phyloP scores from a whole-genome alignment of 1,140 invertebrate species.

The Brachionus rotundiformis region DNA sequence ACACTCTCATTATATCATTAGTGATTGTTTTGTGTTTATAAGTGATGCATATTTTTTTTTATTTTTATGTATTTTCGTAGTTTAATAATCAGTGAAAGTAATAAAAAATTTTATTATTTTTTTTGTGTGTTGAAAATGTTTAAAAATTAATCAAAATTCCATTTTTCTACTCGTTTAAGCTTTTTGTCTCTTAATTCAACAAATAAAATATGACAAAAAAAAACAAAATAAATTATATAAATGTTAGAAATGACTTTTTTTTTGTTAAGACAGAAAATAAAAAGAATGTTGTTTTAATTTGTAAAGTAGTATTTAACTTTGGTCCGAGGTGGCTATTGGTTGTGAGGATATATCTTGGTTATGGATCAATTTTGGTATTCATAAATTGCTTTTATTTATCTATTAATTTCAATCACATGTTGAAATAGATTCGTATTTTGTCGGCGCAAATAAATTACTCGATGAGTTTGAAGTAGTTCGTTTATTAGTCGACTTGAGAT shows the following conservation, averaged over 20 bases:
- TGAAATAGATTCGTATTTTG: constrained; percentile 43
- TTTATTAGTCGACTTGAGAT: constrained; percentile 67
- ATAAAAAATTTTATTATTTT: constrained; percentile 6
- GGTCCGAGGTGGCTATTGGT: neutral
- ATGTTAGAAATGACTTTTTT: constrained; percentile 12
- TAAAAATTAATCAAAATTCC: constrained; percentile 9
- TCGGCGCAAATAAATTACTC: constrained; percentile 46
- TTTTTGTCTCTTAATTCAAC: constrained; percentile 15
- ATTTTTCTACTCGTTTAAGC: constrained; percentile 17
- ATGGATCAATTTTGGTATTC: neutral
- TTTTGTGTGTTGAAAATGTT: constrained; percentile 4
- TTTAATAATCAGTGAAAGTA: constrained; percentile 6
- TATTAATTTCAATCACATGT: constrained; percentile 37
- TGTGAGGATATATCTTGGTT: neutral
- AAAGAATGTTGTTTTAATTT: neutral
- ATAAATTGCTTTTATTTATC: too few relatives aligned
- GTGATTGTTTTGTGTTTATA: neutral
- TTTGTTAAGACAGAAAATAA: constrained; percentile 18
- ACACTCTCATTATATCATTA: neutral
- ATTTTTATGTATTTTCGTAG: neutral
- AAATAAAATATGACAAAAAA: constrained; percentile 16
- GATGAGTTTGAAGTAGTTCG: constrained; percentile 38
- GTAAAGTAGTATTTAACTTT: neutral
- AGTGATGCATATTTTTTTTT: too few relatives aligned
- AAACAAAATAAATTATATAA: constrained; percentile 13